Percentiles rank a stretch among this genome's conserved stretches.
Evolutionary conservation across 2,113 vertebrate species (phyloP).

Genomic region (Gymnobelideus leadbeateri): DNA sequence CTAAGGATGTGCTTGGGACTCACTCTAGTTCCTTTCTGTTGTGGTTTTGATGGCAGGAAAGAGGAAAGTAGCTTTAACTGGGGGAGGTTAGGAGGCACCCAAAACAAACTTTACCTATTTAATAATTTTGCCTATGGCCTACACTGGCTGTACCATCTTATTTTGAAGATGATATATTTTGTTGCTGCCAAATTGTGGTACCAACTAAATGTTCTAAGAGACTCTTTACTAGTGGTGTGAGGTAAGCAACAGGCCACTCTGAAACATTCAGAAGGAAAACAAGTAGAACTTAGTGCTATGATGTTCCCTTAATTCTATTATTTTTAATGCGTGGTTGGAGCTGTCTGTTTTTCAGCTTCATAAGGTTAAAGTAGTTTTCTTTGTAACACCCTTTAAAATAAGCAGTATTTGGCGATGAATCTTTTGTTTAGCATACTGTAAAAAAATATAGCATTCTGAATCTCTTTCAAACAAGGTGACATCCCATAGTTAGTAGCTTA

Average conservation of each 20-base stretch:
- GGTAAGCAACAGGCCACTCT: neutral
- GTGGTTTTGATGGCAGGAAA: neutral
- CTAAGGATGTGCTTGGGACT: conserved; percentile 40
- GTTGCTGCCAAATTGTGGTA: neutral
- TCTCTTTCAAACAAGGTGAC: neutral
- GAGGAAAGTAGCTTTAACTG: neutral
- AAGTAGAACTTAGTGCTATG: neutral
- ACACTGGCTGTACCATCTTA: neutral
- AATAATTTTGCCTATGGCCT: neutral
- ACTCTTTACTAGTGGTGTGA: neutral
- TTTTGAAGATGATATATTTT: neutral
- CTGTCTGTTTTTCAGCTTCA: neutral
- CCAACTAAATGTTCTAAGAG: neutral
- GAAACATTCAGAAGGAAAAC: neutral
- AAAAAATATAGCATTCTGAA: neutral
- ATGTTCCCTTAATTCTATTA: neutral
- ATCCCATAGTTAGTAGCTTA: neutral
- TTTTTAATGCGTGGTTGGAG: neutral
- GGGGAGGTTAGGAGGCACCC: neutral
- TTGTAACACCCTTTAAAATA: neutral
- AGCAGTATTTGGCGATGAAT: neutral
- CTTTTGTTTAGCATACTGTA: neutral
- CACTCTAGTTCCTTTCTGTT: neutral
- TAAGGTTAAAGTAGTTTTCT: neutral
- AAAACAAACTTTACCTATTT: neutral